Base-by-base conservation (phyloP, 2,888 invertebrate species). In the Rhagophthalmus giganteus region DNA sequence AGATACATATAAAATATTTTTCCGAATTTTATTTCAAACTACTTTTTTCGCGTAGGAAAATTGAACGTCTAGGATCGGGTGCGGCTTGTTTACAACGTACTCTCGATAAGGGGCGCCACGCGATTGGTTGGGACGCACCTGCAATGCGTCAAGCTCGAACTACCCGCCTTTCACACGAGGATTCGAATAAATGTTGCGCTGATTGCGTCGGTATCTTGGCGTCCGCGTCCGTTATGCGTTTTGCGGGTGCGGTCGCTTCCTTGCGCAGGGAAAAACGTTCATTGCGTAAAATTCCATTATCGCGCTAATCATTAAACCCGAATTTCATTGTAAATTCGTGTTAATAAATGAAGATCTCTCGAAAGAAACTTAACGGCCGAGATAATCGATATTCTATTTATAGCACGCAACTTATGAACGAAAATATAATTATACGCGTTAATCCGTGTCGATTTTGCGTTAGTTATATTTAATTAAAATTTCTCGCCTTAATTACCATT, bases 41-140 rank as follows among this genome's bases (percentile, higher is more conserved):
- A 81, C 76, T 81, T 81, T 77, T 78, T 76, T 77, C 61, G 81
- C 79, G 81, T 78, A 81, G 77, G 77, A 77, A 79, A 79, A 79
- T 58, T 57, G 55, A 62, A 51, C 30, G 25, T 50, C 78, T 80
- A 75, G 75, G 62, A 80, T 78, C 81, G 84, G 84, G 83, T 81
- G 85, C 83, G 83, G 82, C 83, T 82, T 84, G 81, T 81, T 82
- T 82, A 85, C 82, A 81, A 81, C 81, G 79, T 80, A 80, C 79
- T 82, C 76, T 73, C 68, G 70, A 65, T 77, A 77, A 68, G 71
- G 66, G 67, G 64, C 78, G 81, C 80, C 79, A 81, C 81, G 80
- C 81, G 83, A 87, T 88, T 87, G 87, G 87, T 81, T 80, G 79
- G 75, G 79, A 82, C 83, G 84, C 85, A 88, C 87, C 88, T 87